phyloP scores from a whole-genome alignment of 2,113 vertebrate species.

The Bubo bubo region DNA sequence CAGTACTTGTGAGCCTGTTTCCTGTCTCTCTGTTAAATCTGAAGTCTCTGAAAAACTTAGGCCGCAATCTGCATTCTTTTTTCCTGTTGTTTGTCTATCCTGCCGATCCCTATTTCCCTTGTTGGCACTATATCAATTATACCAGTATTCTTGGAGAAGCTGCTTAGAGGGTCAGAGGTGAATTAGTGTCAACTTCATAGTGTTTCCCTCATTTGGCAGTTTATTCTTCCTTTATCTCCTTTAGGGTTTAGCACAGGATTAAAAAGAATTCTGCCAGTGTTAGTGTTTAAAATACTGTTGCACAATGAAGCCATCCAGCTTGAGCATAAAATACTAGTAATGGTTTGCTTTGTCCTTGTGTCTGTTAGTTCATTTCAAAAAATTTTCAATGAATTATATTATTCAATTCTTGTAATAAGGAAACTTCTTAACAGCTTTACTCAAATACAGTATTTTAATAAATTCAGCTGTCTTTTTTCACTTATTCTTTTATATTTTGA shows the following conservation, averaged over 20 bases:
- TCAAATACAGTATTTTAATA: not conserved
- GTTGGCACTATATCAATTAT: not conserved
- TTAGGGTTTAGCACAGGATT: not conserved
- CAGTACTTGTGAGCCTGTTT: not conserved
- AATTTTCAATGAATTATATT: not conserved
- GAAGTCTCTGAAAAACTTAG: not conserved
- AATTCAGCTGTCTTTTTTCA: not conserved
- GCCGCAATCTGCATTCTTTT: not conserved
- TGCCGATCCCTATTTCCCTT: fast-evolving
- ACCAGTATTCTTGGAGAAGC: not conserved
- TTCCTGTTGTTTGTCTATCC: not conserved
- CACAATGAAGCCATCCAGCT: not conserved
- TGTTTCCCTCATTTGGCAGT: not conserved
- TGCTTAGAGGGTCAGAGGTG: not conserved
- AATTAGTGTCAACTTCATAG: not conserved
- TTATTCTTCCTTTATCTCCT: not conserved
- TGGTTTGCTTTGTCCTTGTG: not conserved
- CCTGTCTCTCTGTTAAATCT: not conserved
- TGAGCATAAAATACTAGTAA: not conserved
- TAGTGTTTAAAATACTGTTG: not conserved
- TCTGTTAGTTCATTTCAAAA: not conserved
- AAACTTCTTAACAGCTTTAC: not conserved
- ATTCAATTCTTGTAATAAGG: not conserved
- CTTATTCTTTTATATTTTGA: not conserved
- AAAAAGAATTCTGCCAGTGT: not conserved